phyloP scores from a whole-genome alignment of 2,888 invertebrate genomes.

The Troides helena region DNA sequence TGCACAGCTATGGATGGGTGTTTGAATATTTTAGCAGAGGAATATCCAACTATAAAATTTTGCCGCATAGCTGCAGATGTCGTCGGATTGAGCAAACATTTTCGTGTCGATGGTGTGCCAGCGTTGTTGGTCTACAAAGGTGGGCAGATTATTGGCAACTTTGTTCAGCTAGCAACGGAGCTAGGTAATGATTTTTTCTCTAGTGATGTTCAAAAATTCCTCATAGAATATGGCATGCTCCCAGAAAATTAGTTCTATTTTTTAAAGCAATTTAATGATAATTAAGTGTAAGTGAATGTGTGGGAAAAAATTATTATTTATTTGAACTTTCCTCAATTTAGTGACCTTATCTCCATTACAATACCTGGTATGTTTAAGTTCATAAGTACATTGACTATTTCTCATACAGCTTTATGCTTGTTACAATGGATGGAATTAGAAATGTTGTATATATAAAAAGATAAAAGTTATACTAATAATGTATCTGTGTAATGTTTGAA shows the following conservation, averaged over 20 bases:
- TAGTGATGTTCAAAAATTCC: slow-evolving; percentile 93
- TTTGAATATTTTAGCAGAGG: slow-evolving; percentile 85
- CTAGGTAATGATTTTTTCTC: slow-evolving; percentile 94
- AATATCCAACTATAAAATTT: slow-evolving; percentile 93
- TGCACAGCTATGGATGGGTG: slow-evolving; percentile 92
- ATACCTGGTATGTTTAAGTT: too few species aligned
- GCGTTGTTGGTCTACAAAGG: slow-evolving; percentile 94
- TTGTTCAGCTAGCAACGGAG: slow-evolving; percentile 91
- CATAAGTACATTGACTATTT: too few species aligned
- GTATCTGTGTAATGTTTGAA: too few species aligned
- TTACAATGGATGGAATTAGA: too few species aligned
- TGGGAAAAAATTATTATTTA: background rate
- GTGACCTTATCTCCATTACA: too few species aligned
- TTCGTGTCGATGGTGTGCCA: slow-evolving; percentile 92
- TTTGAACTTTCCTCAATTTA: too few species aligned
- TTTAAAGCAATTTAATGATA: slow-evolving; percentile 1
- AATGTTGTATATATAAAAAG: too few species aligned
- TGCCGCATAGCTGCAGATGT: slow-evolving; percentile 90
- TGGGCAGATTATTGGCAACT: slow-evolving; percentile 95
- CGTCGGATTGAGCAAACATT: slow-evolving; percentile 92
- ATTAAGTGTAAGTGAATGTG: background rate
- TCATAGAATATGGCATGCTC: slow-evolving; percentile 91
- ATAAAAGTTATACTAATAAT: too few species aligned
- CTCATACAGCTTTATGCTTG: too few species aligned
- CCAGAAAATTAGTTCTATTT: slow-evolving; percentile 81